Percentiles rank a stretch among this genome's conserved stretches.
Conservation (phyloP, 1,140 invertebrate genomes). For the Bombus breviceps region DNA sequence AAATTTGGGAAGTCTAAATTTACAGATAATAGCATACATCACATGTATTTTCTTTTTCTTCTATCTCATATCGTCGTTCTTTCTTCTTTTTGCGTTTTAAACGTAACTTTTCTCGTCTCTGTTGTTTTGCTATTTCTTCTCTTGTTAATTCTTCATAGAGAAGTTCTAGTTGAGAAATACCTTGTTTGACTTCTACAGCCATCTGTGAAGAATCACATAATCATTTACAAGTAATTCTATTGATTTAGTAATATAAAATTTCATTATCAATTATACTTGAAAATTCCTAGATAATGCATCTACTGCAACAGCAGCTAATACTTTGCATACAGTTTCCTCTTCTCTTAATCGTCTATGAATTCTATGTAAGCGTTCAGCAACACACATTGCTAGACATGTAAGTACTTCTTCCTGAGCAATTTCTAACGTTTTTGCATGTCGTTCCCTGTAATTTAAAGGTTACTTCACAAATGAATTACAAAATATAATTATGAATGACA, state of each 20-base stretch:
- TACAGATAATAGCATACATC: conserved; percentile 70
- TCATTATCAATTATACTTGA: conserved; percentile 76
- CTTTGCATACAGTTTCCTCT: conserved; percentile 95
- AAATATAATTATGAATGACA: conserved; percentile 15
- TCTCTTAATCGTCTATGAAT: conserved; percentile 93
- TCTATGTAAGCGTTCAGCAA: conserved; percentile 93
- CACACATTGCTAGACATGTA: conserved; percentile 95
- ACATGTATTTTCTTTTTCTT: conserved; percentile 84
- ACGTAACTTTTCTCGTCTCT: conserved; percentile 93
- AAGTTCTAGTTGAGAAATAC: conserved; percentile 92
- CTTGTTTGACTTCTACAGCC: conserved; percentile 93
- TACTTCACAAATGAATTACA: not conserved
- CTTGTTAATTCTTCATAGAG: conserved; percentile 91
- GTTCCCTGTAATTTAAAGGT: conserved; percentile 86
- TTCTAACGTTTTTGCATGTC: conserved; percentile 96
- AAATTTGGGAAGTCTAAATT: not conserved
- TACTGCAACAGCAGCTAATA: conserved; percentile 93
- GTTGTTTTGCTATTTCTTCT: conserved; percentile 92
- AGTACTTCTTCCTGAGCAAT: conserved; percentile 98
- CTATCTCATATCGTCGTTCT: conserved; percentile 82
- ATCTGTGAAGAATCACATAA: conserved; percentile 82
- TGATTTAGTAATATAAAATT: not conserved
- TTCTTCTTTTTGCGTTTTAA: conserved; percentile 93
- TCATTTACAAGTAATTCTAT: not conserved
- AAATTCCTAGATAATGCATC: conserved; percentile 94